phyloP scores from a whole-genome alignment of 2,797 vertebrate genomes.

The Ceyx erithaca region DNA sequence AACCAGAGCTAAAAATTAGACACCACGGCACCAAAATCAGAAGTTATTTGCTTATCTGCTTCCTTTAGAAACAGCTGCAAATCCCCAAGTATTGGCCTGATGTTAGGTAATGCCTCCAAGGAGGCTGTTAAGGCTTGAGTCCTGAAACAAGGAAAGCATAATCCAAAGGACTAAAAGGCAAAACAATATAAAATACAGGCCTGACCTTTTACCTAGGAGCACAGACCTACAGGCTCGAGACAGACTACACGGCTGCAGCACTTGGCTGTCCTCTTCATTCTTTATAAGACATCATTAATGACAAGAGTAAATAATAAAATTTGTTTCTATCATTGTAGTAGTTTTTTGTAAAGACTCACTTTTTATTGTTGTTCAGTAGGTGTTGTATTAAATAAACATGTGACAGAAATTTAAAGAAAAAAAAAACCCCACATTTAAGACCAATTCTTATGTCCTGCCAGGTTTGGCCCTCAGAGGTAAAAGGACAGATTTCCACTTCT shows the following conservation, averaged over 20 bases:
- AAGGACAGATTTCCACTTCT: neutral
- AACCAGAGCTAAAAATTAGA: neutral
- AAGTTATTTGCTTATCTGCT: neutral
- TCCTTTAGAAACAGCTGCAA: constrained; percentile 27
- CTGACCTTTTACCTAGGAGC: neutral
- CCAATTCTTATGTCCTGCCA: no score
- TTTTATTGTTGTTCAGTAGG: neutral
- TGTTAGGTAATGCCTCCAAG: neutral
- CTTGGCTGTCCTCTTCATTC: neutral
- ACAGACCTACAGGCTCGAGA: neutral
- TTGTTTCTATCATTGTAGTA: neutral
- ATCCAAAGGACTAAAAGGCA: neutral
- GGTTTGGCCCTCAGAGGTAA: neutral
- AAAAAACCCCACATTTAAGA: no score
- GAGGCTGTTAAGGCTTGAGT: neutral
- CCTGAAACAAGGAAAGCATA: neutral
- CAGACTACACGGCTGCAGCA: neutral
- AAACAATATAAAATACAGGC: neutral
- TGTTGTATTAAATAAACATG: neutral
- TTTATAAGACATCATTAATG: neutral
- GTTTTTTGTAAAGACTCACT: neutral
- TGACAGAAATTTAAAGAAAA: neutral
- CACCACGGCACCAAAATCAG: neutral
- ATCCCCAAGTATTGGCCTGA: neutral
- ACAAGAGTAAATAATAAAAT: neutral